Evolutionary conservation across 2,113 vertebrate genomes (phyloP).

Genomic region (Ameiurus melas): DNA sequence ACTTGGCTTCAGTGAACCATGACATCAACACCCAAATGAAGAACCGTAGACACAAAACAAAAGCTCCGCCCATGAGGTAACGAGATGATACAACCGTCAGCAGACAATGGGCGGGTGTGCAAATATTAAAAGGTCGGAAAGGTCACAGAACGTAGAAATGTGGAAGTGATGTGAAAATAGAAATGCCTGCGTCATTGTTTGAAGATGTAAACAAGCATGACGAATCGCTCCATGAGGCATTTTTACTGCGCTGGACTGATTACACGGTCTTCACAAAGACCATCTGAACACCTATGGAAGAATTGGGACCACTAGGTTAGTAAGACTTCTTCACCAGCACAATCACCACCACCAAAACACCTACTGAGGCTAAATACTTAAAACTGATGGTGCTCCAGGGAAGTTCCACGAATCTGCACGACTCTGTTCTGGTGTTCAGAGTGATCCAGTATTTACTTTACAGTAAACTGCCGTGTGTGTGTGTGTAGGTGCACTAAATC

Average conservation of each 20-base stretch:
- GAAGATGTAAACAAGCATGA: not conserved
- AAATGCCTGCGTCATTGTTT: not conserved
- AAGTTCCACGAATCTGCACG: not conserved
- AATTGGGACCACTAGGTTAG: not conserved
- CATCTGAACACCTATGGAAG: not conserved
- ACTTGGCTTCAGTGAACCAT: not conserved
- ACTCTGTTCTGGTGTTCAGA: not conserved
- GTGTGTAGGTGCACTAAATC: not conserved
- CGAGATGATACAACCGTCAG: not conserved
- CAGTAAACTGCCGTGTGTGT: not conserved
- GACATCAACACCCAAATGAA: not conserved
- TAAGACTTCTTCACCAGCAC: not conserved
- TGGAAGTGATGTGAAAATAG: not conserved
- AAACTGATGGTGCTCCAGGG: not conserved
- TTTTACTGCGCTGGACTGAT: not conserved
- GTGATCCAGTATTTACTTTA: not conserved
- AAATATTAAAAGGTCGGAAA: not conserved
- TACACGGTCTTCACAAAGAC: not conserved
- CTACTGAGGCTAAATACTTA: not conserved
- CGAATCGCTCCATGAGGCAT: too few relatives aligned
- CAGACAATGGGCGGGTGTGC: too few relatives aligned
- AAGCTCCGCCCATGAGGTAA: not conserved
- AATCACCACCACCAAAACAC: not conserved
- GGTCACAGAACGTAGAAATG: not conserved
- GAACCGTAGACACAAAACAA: not conserved